Evolutionary conservation across 2,113 vertebrate species (phyloP).

Genomic region (Stercorarius parasiticus): DNA sequence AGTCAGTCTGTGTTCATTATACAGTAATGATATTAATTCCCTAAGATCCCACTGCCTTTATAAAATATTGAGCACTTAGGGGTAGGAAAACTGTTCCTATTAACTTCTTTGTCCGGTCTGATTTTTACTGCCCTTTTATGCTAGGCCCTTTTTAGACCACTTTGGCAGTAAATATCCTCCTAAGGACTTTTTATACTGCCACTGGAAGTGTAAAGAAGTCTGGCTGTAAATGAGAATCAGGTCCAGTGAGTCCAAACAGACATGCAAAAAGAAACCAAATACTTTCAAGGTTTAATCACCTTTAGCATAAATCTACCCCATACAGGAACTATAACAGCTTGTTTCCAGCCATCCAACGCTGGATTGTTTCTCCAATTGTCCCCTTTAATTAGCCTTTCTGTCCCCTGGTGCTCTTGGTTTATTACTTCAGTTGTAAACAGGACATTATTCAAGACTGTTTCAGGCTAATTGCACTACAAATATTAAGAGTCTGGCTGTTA

Average conservation of each 20-base stretch:
- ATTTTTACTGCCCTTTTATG: constrained; percentile 31
- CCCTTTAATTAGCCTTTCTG: constrained; percentile 44
- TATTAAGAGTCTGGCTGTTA: constrained; percentile 47
- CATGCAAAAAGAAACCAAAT: background rate
- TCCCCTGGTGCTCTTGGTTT: constrained; percentile 49
- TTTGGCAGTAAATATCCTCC: constrained; percentile 14
- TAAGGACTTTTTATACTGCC: background rate
- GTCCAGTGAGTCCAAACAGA: background rate
- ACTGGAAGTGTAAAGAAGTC: constrained; percentile 20
- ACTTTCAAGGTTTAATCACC: constrained; percentile 29
- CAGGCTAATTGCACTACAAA: constrained; percentile 52
- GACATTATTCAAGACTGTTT: constrained; percentile 52
- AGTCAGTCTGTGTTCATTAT: background rate
- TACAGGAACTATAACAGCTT: background rate
- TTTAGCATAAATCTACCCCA: background rate
- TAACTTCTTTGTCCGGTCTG: background rate
- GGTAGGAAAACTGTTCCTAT: background rate
- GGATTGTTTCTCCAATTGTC: constrained; percentile 45
- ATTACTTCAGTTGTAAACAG: constrained; percentile 54
- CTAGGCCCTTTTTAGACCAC: background rate
- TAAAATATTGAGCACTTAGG: constrained; percentile 4
- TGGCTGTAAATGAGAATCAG: constrained; percentile 10
- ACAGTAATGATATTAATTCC: background rate
- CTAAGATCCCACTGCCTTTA: background rate
- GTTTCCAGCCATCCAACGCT: background rate